A percentile compares a stretch with the other conserved stretches of the same genome.
Evolutionary conservation across 2,797 vertebrate species (phyloP).

Genomic region (Hylomyscus alleni): DNA sequence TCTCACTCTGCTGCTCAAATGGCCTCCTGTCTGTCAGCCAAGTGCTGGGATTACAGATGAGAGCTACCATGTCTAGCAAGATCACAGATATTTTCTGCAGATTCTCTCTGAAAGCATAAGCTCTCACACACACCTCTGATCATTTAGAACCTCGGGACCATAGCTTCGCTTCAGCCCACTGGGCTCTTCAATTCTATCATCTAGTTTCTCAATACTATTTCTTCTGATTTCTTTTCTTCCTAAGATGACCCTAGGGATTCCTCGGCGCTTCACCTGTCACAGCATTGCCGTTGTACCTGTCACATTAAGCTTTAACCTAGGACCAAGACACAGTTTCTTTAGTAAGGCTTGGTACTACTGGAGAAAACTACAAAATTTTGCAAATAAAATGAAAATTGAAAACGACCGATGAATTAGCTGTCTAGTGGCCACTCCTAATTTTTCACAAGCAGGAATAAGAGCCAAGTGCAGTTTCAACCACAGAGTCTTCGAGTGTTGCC

Average conservation of each 20-base stretch:
- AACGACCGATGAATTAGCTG: background rate
- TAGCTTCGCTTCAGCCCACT: background rate
- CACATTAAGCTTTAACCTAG: slow-evolving; percentile 40
- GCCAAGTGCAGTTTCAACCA: background rate
- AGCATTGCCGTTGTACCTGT: slow-evolving; percentile 25
- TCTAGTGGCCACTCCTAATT: background rate
- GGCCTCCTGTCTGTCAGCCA: background rate
- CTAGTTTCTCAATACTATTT: slow-evolving; percentile 41
- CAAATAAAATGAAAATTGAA: background rate
- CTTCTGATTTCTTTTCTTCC: slow-evolving; percentile 1
- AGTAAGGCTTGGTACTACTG: background rate
- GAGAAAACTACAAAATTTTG: slow-evolving; percentile 1
- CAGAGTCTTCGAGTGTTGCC: background rate
- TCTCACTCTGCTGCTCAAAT: background rate
- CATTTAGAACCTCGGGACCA: slow-evolving; percentile 4
- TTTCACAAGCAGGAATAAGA: slow-evolving; percentile 28
- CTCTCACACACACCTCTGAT: slow-evolving; percentile 13
- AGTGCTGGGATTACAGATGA: background rate
- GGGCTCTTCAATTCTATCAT: slow-evolving; percentile 17
- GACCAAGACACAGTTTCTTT: slow-evolving; percentile 22
- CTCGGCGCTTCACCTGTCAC: background rate
- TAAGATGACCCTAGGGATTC: background rate
- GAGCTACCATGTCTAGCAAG: background rate
- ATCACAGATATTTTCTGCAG: background rate
- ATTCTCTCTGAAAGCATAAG: slow-evolving; percentile 31